phyloP scores from a whole-genome alignment of 2,888 invertebrate genomes.

The Serripes groenlandicus region DNA sequence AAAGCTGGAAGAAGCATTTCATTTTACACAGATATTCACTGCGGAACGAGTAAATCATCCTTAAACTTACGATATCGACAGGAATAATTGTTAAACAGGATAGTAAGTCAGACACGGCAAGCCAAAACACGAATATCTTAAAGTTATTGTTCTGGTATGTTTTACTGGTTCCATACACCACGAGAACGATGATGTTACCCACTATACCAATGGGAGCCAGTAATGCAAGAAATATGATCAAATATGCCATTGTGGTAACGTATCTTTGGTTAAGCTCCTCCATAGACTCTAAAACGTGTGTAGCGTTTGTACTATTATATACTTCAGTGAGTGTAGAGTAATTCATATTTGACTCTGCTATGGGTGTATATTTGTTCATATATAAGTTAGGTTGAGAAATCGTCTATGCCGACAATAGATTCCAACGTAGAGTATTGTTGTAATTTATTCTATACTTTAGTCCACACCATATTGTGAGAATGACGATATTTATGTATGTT shows the following conservation, averaged over 20 bases:
- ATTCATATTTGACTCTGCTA: too few species aligned
- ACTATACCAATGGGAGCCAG: slow-evolving; percentile 49
- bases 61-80: slow-evolving; percentile 47
- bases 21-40: slow-evolving; percentile 44
- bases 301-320: neutral
- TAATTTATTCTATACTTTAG: too few species aligned
- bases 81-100: slow-evolving; percentile 50
- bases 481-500: too few species aligned
- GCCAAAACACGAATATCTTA: slow-evolving; percentile 48
- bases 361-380: too few species aligned
- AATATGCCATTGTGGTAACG: slow-evolving; percentile 38
- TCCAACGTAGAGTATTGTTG: too few species aligned
- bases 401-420: too few species aligned
- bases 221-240: slow-evolving; percentile 42
- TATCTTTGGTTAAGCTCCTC: slow-evolving; percentile 42
- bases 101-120: slow-evolving; percentile 46
- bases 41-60: slow-evolving; percentile 33
- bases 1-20: slow-evolving; percentile 59
- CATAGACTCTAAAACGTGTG: slow-evolving; percentile 35
- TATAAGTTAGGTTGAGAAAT: too few species aligned
- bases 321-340: too few species aligned
- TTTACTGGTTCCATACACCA: slow-evolving; percentile 35
- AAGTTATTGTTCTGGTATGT: slow-evolving; percentile 58
- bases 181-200: slow-evolving; percentile 52
- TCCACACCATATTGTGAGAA: too few species aligned